A percentile compares a stretch with the other conserved stretches of the same genome.
phyloP scores from a whole-genome alignment of 2,888 invertebrate species.

The Drosophila infuscata region DNA sequence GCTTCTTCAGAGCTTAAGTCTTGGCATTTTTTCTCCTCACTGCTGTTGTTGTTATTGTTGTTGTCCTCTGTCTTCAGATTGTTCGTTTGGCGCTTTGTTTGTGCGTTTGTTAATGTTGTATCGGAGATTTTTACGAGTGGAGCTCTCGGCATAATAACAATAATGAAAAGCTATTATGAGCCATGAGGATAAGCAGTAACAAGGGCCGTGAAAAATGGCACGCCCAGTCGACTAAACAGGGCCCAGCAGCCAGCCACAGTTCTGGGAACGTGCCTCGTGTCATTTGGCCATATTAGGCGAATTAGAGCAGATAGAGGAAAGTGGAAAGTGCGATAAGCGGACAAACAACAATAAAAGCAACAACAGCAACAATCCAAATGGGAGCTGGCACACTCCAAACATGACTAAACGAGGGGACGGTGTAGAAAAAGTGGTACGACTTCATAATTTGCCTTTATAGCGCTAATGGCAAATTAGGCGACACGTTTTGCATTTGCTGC shows the following conservation, averaged over 20 bases:
- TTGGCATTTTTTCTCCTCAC: slow-evolving; percentile 31
- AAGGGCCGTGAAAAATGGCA: slow-evolving; percentile 70
- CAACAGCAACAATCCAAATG: slow-evolving; percentile 4
- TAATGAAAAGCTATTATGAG: slow-evolving; percentile 84
- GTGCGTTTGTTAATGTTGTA: slow-evolving; percentile 84
- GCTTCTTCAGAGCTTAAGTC: slow-evolving; percentile 44
- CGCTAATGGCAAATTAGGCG: slow-evolving; percentile 81
- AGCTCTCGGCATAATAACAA: slow-evolving; percentile 81
- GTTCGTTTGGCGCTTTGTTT: slow-evolving; percentile 67
- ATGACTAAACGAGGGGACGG: background rate
- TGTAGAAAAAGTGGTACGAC: slow-evolving; percentile 27
- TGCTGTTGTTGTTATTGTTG: slow-evolving; percentile 13
- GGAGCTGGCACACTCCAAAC: background rate
- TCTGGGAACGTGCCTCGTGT: slow-evolving; percentile 50
- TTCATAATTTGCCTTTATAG: slow-evolving; percentile 76
- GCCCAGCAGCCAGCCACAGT: slow-evolving; percentile 7
- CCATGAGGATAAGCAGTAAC: slow-evolving; percentile 69
- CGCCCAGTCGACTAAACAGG: slow-evolving; percentile 59
- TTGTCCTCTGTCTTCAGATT: slow-evolving; percentile 4
- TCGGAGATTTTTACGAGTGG: slow-evolving; percentile 78
- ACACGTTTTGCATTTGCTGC: slow-evolving; percentile 45
- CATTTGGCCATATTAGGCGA: slow-evolving; percentile 79
- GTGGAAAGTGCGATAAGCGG: slow-evolving; percentile 54
- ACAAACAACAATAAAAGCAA: slow-evolving; percentile 14
- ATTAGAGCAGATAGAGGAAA: slow-evolving; percentile 62